Conservation (phyloP, 2,797 vertebrate genomes). For the Paedocypris micromegethes region DNA sequence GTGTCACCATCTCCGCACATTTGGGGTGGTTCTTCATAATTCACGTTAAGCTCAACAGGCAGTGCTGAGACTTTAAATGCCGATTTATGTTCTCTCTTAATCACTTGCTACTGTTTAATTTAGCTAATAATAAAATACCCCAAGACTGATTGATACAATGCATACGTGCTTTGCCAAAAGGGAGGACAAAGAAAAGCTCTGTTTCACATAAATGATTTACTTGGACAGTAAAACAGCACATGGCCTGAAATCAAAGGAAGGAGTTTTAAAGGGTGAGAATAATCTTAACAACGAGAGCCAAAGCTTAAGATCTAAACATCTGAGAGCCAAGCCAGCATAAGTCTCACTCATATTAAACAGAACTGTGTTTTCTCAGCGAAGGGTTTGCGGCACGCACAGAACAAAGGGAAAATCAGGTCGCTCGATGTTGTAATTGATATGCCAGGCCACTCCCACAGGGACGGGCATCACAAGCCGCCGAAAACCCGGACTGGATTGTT, state of each 20-base stretch:
- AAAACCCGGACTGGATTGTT: slow-evolving; percentile 47
- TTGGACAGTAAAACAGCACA: slow-evolving; percentile 35
- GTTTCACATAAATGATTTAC: slow-evolving; percentile 31
- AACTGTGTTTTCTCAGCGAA: slow-evolving; percentile 29
- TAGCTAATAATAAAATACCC: slow-evolving; percentile 39
- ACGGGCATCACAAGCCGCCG: slow-evolving; percentile 45
- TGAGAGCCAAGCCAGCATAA: slow-evolving; percentile 18
- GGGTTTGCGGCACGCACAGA: slow-evolving; percentile 21
- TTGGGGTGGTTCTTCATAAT: slow-evolving; percentile 19
- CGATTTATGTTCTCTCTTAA: slow-evolving; percentile 35
- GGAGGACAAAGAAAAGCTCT: slow-evolving; percentile 37
- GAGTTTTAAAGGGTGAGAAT: slow-evolving; percentile 32
- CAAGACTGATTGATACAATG: slow-evolving; percentile 36
- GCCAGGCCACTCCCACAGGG: slow-evolving; percentile 42
- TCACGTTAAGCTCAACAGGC: slow-evolving; percentile 17
- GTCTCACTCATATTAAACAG: slow-evolving; percentile 12
- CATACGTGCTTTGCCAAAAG: slow-evolving; percentile 32
- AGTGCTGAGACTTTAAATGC: slow-evolving; percentile 20
- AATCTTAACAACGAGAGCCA: slow-evolving; percentile 18
- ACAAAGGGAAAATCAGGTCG: slow-evolving; percentile 43
- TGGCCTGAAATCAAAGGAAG: slow-evolving; percentile 34
- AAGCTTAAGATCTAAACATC: slow-evolving; percentile 26
- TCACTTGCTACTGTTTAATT: slow-evolving; percentile 38
- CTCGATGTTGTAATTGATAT: slow-evolving; percentile 45
- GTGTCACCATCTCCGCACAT: slow-evolving; percentile 38